Base-by-base conservation (phyloP, 2,888 invertebrate species). In the Drosophila tripunctata region DNA sequence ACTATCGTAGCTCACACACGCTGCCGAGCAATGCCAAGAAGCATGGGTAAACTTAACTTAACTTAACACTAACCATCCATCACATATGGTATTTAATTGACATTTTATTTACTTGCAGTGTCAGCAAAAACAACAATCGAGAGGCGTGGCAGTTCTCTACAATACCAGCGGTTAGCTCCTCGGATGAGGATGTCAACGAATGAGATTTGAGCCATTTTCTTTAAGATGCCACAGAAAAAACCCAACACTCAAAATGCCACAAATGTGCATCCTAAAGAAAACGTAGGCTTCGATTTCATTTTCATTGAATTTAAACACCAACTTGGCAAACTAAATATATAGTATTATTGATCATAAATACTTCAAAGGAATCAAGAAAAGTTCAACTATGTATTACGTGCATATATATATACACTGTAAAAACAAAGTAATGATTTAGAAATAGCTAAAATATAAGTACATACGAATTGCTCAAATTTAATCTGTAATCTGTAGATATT, bases 1-100 rank as follows among this genome's bases (percentile, higher is more conserved):
- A 93, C 89, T 94, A 94, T 89, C 92, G 94, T 71, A 93, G 93
- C 75, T 94, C 94, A 36, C 92, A 94, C 73, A 94, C 94, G 87
- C 92, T 94, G 90, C 94, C 94, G 75, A 94, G 93, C 63, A 93
- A 93, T 91, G 93, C 93, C 31, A 92, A 92, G 62, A 92, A 92
- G 70, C 90, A 89, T 83, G 89, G 91, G 91, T 92, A 78, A 90
- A 87, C n/a, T n/a, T n/a, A 88, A 40, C 2, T 24, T 31, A 10
- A n/a, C n/a, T n/a, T 27, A 17, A 14, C 35, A 12, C n/a, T 31
- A 15, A 17, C 21, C 17, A 33, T 15, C 36, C 43, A 48, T 15
- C 1, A 12, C 2, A n/a, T 22, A 12, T n/a, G n/a, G n/a, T n/a
- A 7, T 27, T 10, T 10, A 48, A 30, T 10, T 5, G 4, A 52